Conservation (phyloP, 2,888 invertebrate species). For the Stramonita haemastoma region DNA sequence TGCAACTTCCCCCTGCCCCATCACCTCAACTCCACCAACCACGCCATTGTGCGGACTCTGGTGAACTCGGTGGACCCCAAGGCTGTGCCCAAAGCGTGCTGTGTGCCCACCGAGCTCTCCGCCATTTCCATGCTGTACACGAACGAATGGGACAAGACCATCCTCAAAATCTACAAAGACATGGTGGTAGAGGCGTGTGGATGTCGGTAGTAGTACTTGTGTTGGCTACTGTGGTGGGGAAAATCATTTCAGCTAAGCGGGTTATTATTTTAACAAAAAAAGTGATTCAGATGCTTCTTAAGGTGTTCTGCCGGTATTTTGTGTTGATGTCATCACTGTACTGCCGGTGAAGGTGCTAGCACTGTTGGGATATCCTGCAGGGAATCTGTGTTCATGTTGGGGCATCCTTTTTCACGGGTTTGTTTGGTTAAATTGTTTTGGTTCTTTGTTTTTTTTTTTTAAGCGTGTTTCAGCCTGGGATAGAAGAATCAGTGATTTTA, state of each 20-base stretch:
- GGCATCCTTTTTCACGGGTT: too few relatives aligned
- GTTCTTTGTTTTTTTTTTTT: too few relatives aligned
- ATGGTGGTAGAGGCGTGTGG: slow-evolving; percentile 99
- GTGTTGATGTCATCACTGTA: neutral
- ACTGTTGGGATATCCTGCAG: neutral
- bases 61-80: slow-evolving; percentile 95
- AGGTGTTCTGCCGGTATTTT: neutral
- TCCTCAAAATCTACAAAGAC: slow-evolving; percentile 98
- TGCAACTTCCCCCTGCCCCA: slow-evolving; percentile 96
- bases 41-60: slow-evolving; percentile 98
- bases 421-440: too few relatives aligned
- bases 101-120: slow-evolving; percentile 95
- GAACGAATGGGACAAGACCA: slow-evolving; percentile 95
- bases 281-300: neutral
- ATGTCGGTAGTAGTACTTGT: slow-evolving; percentile 85
- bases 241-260: neutral
- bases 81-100: slow-evolving; percentile 96
- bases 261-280: too few relatives aligned
- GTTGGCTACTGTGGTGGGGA: too few relatives aligned
- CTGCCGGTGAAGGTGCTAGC: neutral
- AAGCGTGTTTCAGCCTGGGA: too few relatives aligned
- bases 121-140: slow-evolving; percentile 97
- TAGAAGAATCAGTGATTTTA: too few relatives aligned
- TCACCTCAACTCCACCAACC: slow-evolving; percentile 97
- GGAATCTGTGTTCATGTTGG: too few relatives aligned